Conservation (phyloP, 2,113 vertebrate genomes). For the Elanus axillaris region DNA sequence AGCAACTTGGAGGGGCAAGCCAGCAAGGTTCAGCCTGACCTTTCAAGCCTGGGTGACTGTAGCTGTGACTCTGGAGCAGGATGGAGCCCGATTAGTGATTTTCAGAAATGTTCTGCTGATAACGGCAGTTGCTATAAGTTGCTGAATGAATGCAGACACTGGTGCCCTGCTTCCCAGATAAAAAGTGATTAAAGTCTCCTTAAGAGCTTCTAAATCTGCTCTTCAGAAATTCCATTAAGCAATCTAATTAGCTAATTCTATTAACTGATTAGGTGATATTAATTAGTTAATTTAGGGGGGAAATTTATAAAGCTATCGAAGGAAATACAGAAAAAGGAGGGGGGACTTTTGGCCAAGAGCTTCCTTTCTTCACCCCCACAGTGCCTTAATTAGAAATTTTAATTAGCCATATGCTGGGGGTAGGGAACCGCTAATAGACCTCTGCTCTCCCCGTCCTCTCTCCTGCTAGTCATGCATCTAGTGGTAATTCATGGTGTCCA, state of each 20-base stretch:
- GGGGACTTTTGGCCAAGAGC: constrained; percentile 29
- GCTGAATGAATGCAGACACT: background rate
- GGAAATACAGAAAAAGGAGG: constrained; percentile 53
- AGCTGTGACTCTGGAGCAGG: background rate
- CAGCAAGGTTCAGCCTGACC: background rate
- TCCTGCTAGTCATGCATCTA: background rate
- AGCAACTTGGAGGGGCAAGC: background rate
- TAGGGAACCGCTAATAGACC: background rate
- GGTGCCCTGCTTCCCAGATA: constrained; percentile 28
- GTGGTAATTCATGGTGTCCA: constrained; percentile 10
- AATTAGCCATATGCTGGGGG: constrained; percentile 60
- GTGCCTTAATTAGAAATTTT: constrained; percentile 62
- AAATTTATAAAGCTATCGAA: constrained; percentile 57
- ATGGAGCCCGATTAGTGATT: background rate
- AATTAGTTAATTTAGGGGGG: constrained; percentile 65
- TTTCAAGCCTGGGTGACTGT: background rate
- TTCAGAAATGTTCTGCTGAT: constrained; percentile 22
- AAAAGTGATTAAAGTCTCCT: constrained; percentile 70
- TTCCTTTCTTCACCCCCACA: constrained; percentile 49
- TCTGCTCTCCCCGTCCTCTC: background rate
- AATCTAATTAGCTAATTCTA: constrained; percentile 73
- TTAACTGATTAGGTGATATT: constrained; percentile 72
- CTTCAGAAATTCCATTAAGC: constrained; percentile 69
- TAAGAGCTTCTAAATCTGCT: constrained; percentile 65
- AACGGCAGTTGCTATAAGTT: background rate